Base-by-base conservation (phyloP, 2,888 invertebrate species). In the Deilephila porcellus region DNA sequence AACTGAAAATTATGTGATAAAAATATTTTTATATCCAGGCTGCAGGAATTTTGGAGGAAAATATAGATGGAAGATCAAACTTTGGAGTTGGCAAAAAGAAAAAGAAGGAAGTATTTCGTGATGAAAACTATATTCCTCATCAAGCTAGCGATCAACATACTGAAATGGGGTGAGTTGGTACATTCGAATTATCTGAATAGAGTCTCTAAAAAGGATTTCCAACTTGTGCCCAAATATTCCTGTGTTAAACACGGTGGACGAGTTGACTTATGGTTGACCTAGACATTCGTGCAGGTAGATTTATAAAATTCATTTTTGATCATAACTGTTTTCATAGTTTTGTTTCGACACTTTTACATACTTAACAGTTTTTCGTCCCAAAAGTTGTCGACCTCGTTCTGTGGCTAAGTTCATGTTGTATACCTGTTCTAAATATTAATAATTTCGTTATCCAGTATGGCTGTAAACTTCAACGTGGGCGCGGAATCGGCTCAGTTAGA, bases 101-200 rank as follows among this genome's bases (percentile, higher is more conserved):
- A 93, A 96, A 95, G 81, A 96, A 93, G 76, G 89, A 92, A 62
- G 93, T 90, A 62, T 92, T 92, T 3, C 97, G 98, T 75, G 96
- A 97, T 76, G 98, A 98, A 82, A 97, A 98, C 91, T 99, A 97
- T 87, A 97, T 99, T 79, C 97, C 98, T 3, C 98, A 99, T 88
- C 95, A 96, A 75, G 97, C 99, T 0, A 95, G 96, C 60, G 98
- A 99, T 89, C 97, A 96, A 85, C 97, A 98, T 80, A 97, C 98
- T 0, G 98, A 98, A 91, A 95, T 96, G 78, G 98, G 97, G 97
- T 97, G 89, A 90, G 90, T 84, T 71, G 14, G 4, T 20, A 29
- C 45, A 14, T 34, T 64, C 34, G 32, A 32, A 32, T 2, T 5
- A 5, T 32, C 32, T 5, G 32, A 25, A 32, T 32, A 32, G 0